Percentiles rank a stretch among this genome's conserved stretches.
These are phyloP conservation scores for Mareca strepera DNA, from an alignment of 2,797 vertebrate species.

Conservation along the genomic window DNA sequence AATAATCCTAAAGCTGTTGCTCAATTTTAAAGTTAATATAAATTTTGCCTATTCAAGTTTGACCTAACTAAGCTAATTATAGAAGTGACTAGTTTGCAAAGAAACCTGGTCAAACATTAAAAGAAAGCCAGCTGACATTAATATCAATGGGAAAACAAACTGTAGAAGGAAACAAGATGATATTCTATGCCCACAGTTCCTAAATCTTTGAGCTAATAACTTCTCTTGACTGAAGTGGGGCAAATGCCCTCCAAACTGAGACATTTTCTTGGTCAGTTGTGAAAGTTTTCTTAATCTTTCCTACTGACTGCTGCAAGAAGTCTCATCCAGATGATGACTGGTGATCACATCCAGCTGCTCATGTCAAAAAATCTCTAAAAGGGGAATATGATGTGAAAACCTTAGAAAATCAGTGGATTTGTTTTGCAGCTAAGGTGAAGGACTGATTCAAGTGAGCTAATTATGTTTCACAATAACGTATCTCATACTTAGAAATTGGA, in stretches of 20 bases:
- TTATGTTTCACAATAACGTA: background rate
- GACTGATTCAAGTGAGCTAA: accelerated
- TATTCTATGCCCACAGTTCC: background rate
- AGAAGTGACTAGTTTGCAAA: constrained; percentile 1
- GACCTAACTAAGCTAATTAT: background rate
- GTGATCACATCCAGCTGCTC: background rate
- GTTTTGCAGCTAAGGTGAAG: background rate
- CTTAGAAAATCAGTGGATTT: background rate
- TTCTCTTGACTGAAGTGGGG: background rate
- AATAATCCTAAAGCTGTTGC: background rate
- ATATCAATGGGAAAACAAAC: background rate
- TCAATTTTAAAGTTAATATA: background rate
- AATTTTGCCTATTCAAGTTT: background rate
- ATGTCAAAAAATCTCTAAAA: background rate
- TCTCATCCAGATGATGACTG: background rate
- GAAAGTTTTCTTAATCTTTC: background rate
- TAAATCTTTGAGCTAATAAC: background rate
- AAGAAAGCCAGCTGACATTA: background rate
- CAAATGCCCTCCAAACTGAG: background rate
- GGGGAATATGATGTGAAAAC: background rate
- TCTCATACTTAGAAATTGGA: background rate
- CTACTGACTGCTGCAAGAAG: background rate
- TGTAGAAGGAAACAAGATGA: background rate
- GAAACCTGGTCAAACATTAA: background rate
- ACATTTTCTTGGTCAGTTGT: background rate